Conservation (phyloP, 2,888 invertebrate genomes). For the Eupithecia tripunctaria region DNA sequence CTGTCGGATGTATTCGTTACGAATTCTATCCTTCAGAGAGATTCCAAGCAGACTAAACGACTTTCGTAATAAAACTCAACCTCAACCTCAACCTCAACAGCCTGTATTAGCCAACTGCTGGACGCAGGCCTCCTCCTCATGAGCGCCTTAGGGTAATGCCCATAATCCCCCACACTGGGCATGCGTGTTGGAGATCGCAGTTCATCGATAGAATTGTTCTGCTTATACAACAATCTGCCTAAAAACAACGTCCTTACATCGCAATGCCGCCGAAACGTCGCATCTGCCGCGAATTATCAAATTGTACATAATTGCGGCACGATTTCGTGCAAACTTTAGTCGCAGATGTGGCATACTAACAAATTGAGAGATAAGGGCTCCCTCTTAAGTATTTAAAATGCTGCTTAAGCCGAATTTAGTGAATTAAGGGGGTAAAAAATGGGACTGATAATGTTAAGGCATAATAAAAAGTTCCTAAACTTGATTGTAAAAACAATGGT, state of each 20-base stretch:
- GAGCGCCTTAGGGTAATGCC: too few species aligned
- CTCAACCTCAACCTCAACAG: too few species aligned
- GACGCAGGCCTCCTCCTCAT: too few species aligned
- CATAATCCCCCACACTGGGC: too few species aligned
- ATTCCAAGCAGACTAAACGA: too few species aligned
- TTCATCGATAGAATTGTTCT: too few species aligned
- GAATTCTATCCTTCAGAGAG: too few species aligned
- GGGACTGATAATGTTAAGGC: background rate
- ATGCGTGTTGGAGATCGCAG: too few species aligned
- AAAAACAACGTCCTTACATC: constrained; percentile 10
- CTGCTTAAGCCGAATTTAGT: background rate
- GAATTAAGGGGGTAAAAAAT: background rate
- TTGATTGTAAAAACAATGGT: too few species aligned
- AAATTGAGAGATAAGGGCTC: constrained; percentile 6
- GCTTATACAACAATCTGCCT: constrained; percentile 5
- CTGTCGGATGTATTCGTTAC: too few species aligned
- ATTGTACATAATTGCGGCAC: constrained; percentile 37
- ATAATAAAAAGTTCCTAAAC: background rate
- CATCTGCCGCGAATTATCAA: constrained; percentile 21
- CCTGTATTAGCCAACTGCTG: too few species aligned
- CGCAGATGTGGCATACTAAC: constrained; percentile 47
- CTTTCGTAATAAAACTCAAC: too few species aligned
- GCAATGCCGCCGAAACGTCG: constrained; percentile 1
- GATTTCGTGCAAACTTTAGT: constrained; percentile 45
- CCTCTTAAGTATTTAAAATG: background rate